Evolutionary conservation across 2,113 vertebrate genomes (phyloP).

Genomic region (Oncorhynchus mykiss): DNA sequence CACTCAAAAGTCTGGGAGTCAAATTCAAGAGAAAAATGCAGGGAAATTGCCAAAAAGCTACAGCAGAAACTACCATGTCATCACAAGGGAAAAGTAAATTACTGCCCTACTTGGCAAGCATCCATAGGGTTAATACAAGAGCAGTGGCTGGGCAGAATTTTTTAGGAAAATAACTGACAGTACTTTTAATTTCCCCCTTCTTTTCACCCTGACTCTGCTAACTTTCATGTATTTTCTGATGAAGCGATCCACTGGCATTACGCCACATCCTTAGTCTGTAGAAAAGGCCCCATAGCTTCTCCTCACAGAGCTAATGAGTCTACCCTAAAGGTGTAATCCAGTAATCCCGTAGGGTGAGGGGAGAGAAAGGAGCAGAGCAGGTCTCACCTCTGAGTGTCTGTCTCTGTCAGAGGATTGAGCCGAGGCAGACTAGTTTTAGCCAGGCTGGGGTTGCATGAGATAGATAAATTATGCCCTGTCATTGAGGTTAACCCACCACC

Average conservation of each 20-base stretch:
- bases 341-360: neutral
- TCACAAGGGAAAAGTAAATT: neutral
- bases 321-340: neutral
- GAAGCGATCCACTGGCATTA: neutral
- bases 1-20: neutral
- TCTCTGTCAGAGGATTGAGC: constrained; percentile 7
- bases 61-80: neutral
- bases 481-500: neutral
- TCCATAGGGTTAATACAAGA: neutral
- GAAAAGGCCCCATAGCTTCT: neutral
- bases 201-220: neutral
- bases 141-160: neutral
- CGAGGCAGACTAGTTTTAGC: neutral
- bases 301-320: neutral
- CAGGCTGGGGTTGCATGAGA: neutral
- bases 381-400: neutral
- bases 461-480: neutral
- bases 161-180: too few relatives aligned
- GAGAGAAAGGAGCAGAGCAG: constrained; percentile 5
- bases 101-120: neutral
- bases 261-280: too few relatives aligned
- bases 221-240: too few relatives aligned
- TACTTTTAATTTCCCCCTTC: too few relatives aligned
- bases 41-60: neutral
- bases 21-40: neutral